Evolutionary conservation across 2,888 invertebrate genomes (phyloP).

Genomic region (Isoperla grammatica): DNA sequence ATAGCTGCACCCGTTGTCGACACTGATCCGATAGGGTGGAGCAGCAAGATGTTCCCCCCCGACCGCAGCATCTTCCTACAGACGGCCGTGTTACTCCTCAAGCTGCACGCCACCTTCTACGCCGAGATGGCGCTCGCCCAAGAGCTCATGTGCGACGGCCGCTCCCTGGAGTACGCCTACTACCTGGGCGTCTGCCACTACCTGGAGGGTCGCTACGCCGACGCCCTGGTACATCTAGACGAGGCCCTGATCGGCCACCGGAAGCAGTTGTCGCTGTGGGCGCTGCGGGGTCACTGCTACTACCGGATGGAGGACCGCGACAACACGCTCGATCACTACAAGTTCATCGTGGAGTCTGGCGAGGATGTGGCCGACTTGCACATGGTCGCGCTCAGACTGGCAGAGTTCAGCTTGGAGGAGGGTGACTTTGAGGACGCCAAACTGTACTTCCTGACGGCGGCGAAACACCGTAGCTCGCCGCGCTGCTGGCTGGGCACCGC

Average conservation of each 20-base stretch:
- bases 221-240: background rate
- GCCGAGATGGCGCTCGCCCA: conserved; percentile 36
- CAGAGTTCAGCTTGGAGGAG: background rate
- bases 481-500: conserved; percentile 41
- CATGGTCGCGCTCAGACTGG: background rate
- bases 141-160: background rate
- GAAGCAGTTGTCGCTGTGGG: background rate
- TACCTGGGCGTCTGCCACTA: background rate
- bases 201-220: background rate
- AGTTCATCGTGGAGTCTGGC: conserved; percentile 37
- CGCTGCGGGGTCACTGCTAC: conserved; percentile 39
- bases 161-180: background rate
- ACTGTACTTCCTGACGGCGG: conserved; percentile 37
- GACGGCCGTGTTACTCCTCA: conserved; percentile 39
- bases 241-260: background rate
- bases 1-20: background rate
- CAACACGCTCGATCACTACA: conserved; percentile 38
- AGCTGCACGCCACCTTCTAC: conserved; percentile 39
- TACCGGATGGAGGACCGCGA: conserved; percentile 34
- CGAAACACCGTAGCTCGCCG: conserved; percentile 41
- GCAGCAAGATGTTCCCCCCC: conserved; percentile 36
- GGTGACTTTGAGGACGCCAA: background rate
- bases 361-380: conserved; percentile 29
- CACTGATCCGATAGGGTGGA: conserved; percentile 40
- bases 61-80: conserved; percentile 37